Evolutionary conservation across 2,113 vertebrate genomes (phyloP), one percentile per base, ranked within the genome.

Genomic region (Microtus montanus): DNA sequence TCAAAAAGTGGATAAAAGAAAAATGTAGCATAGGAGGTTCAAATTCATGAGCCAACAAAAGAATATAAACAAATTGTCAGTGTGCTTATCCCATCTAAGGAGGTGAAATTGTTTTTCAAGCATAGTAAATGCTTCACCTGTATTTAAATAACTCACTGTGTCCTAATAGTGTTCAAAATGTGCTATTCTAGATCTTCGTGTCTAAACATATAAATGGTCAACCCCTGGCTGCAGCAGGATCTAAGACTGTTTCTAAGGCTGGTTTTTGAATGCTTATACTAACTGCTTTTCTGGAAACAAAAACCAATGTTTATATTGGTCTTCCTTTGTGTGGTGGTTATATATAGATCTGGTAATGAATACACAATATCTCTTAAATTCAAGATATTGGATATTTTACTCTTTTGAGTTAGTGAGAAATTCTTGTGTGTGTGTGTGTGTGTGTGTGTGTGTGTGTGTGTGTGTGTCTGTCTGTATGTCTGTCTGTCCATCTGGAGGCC

Each of bases 321-420:
- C 33, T 33, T 88, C 58, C 44, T n/a, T 95, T 92, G 74, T 85
- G 12, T 86, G 75, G 85, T 28, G 70, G 20, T 12, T 13, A n/a
- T 13, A 38, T 13, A 41, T 13, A 38, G 68, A n/a, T 49, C 24
- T 66, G 22, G 15, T 87, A 93, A 54, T 30, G 13, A 3, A 75
- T 49, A 49, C 2, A 9, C 44, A 38, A 87, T 79, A 4, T 28
- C 30, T 19, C 7, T 7, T 47, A 2, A 75, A 91, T 75, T 73
- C 58, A 33, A 85, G 33, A 82, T 82, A 24, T 74, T 89, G 64
- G 33, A 66, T 66, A 66, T 66, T 92, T 96, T 91, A 66, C 44
- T 17, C 33, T 93, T 68, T 26, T 78, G 35, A 64, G 2, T 75
- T 92, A 90, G 3, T 47, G 78, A 73, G 52, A 92, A 58, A 66